A percentile compares a stretch with the other conserved stretches of the same genome.
Evolutionary conservation across 2,797 vertebrate genomes (phyloP).

Genomic region (Gallirallus australis): DNA sequence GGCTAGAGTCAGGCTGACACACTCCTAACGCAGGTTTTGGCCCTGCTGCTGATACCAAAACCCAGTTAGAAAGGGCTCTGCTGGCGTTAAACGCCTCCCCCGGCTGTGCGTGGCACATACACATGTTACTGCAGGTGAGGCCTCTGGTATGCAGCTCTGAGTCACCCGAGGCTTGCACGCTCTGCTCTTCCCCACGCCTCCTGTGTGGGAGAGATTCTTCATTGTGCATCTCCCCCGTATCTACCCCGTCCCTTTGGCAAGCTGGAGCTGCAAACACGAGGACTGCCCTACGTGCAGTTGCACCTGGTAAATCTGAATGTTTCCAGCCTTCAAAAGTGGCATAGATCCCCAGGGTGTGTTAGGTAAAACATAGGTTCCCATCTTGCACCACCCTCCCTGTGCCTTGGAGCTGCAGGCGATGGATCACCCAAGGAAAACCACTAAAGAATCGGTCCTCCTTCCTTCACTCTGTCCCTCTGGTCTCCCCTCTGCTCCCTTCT

Average conservation of each 20-base stretch:
- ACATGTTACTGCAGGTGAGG: constrained; percentile 30
- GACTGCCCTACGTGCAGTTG: constrained; percentile 29
- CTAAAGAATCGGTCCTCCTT: not conserved
- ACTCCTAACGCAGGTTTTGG: constrained; percentile 33
- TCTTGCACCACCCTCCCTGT: not conserved
- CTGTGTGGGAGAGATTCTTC: constrained; percentile 5
- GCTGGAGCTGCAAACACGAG: constrained; percentile 29
- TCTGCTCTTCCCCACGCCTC: constrained; percentile 9
- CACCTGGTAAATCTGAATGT: constrained; percentile 64
- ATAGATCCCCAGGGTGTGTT: not conserved
- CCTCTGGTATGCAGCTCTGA: constrained; percentile 20
- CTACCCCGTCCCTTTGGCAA: constrained; percentile 42
- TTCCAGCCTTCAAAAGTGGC: not conserved
- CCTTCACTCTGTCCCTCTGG: not conserved
- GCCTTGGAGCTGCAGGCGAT: not conserved
- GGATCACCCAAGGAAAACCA: not conserved
- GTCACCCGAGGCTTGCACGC: not conserved
- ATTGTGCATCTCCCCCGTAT: not conserved
- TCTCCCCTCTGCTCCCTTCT: not conserved
- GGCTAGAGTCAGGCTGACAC: constrained; percentile 38
- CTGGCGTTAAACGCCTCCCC: not conserved
- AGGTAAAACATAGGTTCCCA: not conserved
- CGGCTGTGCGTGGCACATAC: not conserved
- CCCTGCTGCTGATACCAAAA: constrained; percentile 2
- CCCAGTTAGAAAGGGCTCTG: constrained; percentile 6